phyloP scores from a whole-genome alignment of 2,888 invertebrate species.

The Drosophila mulleri region DNA sequence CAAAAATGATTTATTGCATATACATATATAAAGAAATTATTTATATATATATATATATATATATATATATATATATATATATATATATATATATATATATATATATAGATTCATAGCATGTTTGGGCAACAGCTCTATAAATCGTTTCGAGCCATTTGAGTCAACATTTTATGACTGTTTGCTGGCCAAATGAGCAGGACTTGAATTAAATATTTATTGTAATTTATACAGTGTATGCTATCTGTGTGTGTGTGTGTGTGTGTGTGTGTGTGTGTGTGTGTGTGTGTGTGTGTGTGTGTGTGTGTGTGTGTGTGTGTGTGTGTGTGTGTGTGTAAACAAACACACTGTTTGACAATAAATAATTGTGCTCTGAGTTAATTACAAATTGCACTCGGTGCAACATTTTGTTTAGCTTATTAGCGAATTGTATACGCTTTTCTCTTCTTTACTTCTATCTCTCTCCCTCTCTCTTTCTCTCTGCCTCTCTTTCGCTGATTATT shows the following conservation, averaged over 20 bases:
- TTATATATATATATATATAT: background rate
- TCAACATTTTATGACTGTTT: conserved; percentile 13
- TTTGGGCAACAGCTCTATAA: background rate
- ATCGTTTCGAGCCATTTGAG: conserved; percentile 11
- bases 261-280: conserved; percentile 12
- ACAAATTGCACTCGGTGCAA: conserved; percentile 66
- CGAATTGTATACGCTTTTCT: conserved; percentile 32
- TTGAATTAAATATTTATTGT: conserved; percentile 63
- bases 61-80: background rate
- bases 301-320: conserved; percentile 1
- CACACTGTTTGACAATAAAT: conserved; percentile 71
- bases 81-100: background rate
- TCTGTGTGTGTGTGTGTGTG: conserved; percentile 15
- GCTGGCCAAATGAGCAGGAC: conserved; percentile 20
- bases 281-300: no score
- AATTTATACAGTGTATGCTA: conserved; percentile 39
- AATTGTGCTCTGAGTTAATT: conserved; percentile 74
- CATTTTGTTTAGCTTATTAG: conserved; percentile 75
- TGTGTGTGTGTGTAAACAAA: conserved; percentile 22
- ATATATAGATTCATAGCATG: background rate
- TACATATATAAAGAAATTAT: background rate
- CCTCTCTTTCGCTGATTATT: background rate
- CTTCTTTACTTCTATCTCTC: conserved; percentile 1
- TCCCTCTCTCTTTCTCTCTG: conserved; percentile 8
- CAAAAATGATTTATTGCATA: background rate